Base-by-base conservation (phyloP, 2,797 vertebrate genomes). In the Hemitrygon akajei region DNA sequence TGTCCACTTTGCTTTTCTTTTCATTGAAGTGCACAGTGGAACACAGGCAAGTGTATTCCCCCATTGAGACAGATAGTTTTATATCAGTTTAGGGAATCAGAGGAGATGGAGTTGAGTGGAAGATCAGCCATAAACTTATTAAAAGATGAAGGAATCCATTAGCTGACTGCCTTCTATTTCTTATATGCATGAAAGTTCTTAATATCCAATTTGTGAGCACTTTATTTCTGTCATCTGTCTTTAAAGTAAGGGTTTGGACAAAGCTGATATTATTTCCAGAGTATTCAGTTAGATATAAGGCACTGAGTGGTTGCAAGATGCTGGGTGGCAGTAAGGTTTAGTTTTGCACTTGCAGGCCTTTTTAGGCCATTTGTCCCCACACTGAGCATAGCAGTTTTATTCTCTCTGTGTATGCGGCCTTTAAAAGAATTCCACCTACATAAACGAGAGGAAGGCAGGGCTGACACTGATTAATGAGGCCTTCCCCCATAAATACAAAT, bases 381-480 rank as follows among this genome's bases (percentile, higher is more conserved):
- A 89, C 63, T 69, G 16, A 9, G 34, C 86, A 69, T 69, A 89
- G 60, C 86, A 66, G 60, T 69, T 89, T 89, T 89, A 20, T 89
- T 66, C 60, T 89, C 5, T 69, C 86, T 30, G 66, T 37, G 30
- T 37, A 34, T 22, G 63, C 86, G 37, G 86, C 37, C n/a, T 66
- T 89, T 89, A 69, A 89, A 89, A 63, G n/a, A 89, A 66, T 89
- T 89, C 86, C 86, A 89, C 86, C 86, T 89, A 89, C 60, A 89
- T 89, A 89, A 89, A 89, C 86, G 86, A 89, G 37, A 34, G 60
- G 86, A 89, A 89, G 86, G 86, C 86, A 89, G 60, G n/a, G 60
- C 69, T 89, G 86, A 89, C 86, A 89, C 86, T 89, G 86, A 89
- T 89, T 89, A 89, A 89, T 89, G 86, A 89, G 86, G 86, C 66